Evolutionary conservation across 2,888 invertebrate species (phyloP).

Genomic region (Acrobasis suavella): DNA sequence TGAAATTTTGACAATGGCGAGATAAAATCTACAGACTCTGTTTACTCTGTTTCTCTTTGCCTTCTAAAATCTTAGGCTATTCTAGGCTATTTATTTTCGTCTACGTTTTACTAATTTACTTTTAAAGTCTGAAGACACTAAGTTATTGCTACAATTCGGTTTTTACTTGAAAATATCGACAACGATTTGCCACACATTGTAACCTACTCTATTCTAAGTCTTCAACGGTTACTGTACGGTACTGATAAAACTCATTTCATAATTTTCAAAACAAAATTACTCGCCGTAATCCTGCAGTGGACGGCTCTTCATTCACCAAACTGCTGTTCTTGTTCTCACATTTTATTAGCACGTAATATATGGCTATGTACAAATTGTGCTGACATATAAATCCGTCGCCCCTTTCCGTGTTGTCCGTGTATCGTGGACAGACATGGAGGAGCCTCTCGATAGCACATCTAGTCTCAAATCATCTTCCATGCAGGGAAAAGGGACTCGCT

Average conservation of each 20-base stretch:
- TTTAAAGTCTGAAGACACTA: constrained; percentile 54
- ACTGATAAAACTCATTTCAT: constrained; percentile 56
- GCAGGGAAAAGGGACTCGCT: constrained; percentile 68
- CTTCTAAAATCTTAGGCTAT: constrained; percentile 66
- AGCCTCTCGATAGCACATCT: constrained; percentile 29
- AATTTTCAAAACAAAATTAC: constrained; percentile 75
- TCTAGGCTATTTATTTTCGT: constrained; percentile 60
- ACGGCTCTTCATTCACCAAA: constrained; percentile 65
- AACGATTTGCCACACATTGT: constrained; percentile 52
- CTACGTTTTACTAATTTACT: constrained; percentile 67
- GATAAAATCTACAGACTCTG: constrained; percentile 63
- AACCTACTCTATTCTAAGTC: constrained; percentile 71
- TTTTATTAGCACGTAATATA: constrained; percentile 37
- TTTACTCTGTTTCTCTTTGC: constrained; percentile 51
- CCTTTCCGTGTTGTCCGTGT: constrained; percentile 31
- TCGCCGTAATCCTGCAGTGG: constrained; percentile 75
- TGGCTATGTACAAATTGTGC: constrained; percentile 38
- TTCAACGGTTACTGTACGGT: constrained; percentile 58
- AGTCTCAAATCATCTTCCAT: constrained; percentile 38
- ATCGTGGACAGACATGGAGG: constrained; percentile 7
- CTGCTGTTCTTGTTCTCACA: constrained; percentile 69
- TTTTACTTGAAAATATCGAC: constrained; percentile 49
- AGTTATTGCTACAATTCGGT: constrained; percentile 63
- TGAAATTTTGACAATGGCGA: constrained; percentile 57
- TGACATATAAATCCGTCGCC: constrained; percentile 60